Base-by-base conservation (phyloP, 1,140 invertebrate species). In the Sitodiplosis mosellana region DNA sequence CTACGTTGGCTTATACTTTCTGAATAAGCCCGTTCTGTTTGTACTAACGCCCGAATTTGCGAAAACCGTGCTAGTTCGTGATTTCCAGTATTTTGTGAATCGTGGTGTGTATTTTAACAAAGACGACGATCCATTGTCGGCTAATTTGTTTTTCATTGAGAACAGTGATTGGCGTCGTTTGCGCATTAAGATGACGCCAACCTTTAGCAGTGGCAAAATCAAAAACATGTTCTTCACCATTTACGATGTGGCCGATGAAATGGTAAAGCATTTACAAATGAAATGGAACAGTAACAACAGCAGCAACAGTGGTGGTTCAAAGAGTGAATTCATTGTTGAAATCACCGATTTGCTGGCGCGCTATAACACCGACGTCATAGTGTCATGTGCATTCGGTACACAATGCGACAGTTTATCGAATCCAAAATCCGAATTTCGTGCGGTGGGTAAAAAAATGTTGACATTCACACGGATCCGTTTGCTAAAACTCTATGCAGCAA, bases 141-240 rank as follows among this genome's bases (percentile, higher is more conserved):
- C 36, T 6, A 49, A 56, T 48, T 37, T 58, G 8, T 54, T 55
- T 38, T 40, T 45, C n/a, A 22, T 54, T 22, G 49, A 56, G 47
- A 61, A 54, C 14, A 10, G 33, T 18, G 49, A 58, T 42, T 76
- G 73, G 73, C 67, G 65, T 53, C 50, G 60, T 15, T 54, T 74
- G 1, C 59, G 73, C 44, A 57, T 47, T 10, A 63, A 64, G 40
- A 56, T 75, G 15, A 65, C 64, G 0, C 69, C 69, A 8, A 58
- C 71, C 5, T 74, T 75, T 50, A 69, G 69, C 0, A 61, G 68
- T 7, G 65, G 61, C 1, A 74, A 73, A 54, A 56, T 75, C 15
- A 73, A 67, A 53, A 59, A 56, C n/a, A 71, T 73, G 65, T 53
- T 61, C n/a, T 48, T 55, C 40, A 50, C 56, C 1, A 50, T 67